Base-by-base conservation (phyloP, 2,888 invertebrate genomes). In the Leistus spinibarbis region DNA sequence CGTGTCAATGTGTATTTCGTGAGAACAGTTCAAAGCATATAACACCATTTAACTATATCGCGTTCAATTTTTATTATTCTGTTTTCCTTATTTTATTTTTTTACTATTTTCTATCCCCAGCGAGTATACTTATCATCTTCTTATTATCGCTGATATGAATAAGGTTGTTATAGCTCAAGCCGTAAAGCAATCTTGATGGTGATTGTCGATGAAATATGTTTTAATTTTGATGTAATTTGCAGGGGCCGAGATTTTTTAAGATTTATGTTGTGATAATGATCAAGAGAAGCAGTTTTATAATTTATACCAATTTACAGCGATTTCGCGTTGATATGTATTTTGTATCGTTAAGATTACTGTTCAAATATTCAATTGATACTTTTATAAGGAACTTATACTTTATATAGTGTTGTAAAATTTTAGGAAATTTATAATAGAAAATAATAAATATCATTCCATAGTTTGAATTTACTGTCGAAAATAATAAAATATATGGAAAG, bases 1-100 rank as follows among this genome's bases (percentile, higher is more conserved):
- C 60, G 60, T 60, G 60, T 60, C 60, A 60, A 60, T 60, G 60
- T 60, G 60, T 3, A 60, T 60, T 60, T 60, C 60, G 60, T 60
- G 60, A 60, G 60, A 57, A 57, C 17, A n/a, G 9, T 57, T 57
- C 19, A 57, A 20, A 19, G 60, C 17, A 20, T 57, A 57, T 16
- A 19, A 20, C 20, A 20, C 20, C 57, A n/a, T 57, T 57, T 7
- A 57, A 57, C 7, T 20, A 4, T 4, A 17, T 57, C 9, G 57
- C 17, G 54, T 54, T 54, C 17, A 17, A 16, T 54, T 54, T 54
- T 54, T 17, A 54, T 17, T 54, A 13, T 13, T 17, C 17, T 54
- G 54, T 54, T 54, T 13, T 5, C 57, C 16, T 9, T 57, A 57
- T 9, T 27, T 27, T 9, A 27, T 27, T 40, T 40, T 40, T 2